Base-by-base conservation (phyloP, 2,113 vertebrate species). In the Fregetta grallaria region DNA sequence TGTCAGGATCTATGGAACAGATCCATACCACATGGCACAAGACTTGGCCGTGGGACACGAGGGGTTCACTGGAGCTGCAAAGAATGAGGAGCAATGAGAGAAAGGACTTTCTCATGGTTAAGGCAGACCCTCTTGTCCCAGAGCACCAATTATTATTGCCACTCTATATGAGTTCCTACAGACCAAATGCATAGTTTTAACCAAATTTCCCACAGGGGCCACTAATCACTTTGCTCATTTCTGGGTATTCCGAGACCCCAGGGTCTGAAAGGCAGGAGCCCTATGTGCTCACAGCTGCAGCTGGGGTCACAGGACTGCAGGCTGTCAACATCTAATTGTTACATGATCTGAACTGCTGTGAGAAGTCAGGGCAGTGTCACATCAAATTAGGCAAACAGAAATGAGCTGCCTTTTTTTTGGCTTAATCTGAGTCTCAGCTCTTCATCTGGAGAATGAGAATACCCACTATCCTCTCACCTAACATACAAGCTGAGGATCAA, bases 201-300 rank as follows among this genome's bases (percentile, higher is more conserved):
- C 15, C 15, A 4, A 5, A 90, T 77, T 88, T 92, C 92, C 81
- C 94, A n/a, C 47, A 38, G 74, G 77, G 42, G 44, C 42, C 29
- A 22, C 86, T 81, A 12, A 59, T 59, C 59, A 34, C 8, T 0
- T 9, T 67, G 79, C 83, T 92, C 83, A 50, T 59, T 92, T 82
- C 67, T 10, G 72, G 59, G 42, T 50, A 42, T 26, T 27, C 22
- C 7, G 23, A 80, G 88, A 65, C 74, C 45, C 45, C 3, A 1
- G 58, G 38, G 27, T 29, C 53, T 55, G 68, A 32, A 22, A 80
- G 11, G 22, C 63, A 50, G 53, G 29, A 80, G 65, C 50, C 62
- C 40, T 20, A 34, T 34, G 45, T 49, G 78, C 91, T 91, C 47
- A 2, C 91, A 92, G 95, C 95, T 92, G 92, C 92, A 92, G 87